phyloP scores from a whole-genome alignment of 1,140 invertebrate species.

The Acromyrmex echinatior region DNA sequence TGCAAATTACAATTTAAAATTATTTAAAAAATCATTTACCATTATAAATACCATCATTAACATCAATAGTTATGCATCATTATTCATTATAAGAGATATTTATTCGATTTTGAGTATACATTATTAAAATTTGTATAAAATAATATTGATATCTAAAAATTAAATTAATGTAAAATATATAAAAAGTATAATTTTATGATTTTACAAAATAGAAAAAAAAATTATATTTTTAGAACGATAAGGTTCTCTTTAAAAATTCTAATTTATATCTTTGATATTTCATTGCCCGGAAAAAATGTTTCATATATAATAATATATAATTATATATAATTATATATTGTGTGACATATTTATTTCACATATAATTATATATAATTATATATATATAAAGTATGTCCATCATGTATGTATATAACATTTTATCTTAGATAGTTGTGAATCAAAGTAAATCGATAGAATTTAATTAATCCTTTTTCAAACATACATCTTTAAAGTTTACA shows the following conservation, averaged over 20 bases:
- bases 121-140: not conserved
- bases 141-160: not conserved
- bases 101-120: not conserved
- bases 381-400: no score
- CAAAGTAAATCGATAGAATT: not conserved
- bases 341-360: no score
- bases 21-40: not conserved
- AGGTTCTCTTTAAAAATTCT: not conserved
- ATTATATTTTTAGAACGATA: slow-evolving; percentile 3
- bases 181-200: not conserved
- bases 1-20: not conserved
- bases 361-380: no score
- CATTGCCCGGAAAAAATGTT: not conserved
- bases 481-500: not conserved
- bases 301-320: no score
- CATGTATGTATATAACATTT: no score
- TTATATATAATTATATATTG: no score
- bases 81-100: not conserved
- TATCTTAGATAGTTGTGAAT: not conserved
- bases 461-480: slow-evolving; percentile 1
- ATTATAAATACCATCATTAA: not conserved
- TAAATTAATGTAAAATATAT: not conserved
- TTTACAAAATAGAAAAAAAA: not conserved
- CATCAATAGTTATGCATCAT: not conserved
- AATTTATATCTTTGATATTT: not conserved